Base-by-base conservation (phyloP, 2,113 vertebrate genomes). In the Labeo catla region DNA sequence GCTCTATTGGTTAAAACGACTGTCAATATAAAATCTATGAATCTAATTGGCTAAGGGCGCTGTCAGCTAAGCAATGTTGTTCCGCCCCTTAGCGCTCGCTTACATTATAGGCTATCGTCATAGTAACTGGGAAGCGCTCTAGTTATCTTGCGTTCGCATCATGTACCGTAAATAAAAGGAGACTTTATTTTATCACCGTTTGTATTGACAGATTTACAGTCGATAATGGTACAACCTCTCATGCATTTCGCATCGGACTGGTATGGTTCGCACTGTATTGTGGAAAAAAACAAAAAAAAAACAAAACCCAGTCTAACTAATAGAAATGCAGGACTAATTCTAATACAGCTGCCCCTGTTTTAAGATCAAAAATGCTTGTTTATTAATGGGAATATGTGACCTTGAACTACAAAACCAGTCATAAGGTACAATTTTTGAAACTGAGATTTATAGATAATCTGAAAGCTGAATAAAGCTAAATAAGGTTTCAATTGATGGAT, bases 101-200 rank as follows among this genome's bases (percentile, higher is more conserved):
- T 50, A 34, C 23, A 36, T 49, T 82, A 11, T 19, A 19, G 47
- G 28, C 10, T 21, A 23, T 83, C 65, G 81, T 70, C 81, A 83
- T 83, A 83, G 81, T 65, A 83, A 83, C 81, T 36, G 65, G n/a
- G 63, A 54, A 52, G 65, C 81, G 49, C 47, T 50, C 4, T 52
- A 1, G 10, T 49, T 74, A 13, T 50, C 43, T 23, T 50, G 45
- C 6, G n/a, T 76, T 65, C n/a, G 39, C n/a, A 34, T 47, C 78
- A 47, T n/a, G 16, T 63, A 63, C 23, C 19, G 28, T n/a, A 15
- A 45, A 28, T 49, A 49, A 19, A 49, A 11, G 19, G 12, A 21
- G 2, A 39, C 8, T 52, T 77, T 52, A 8, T 57, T 78, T 39
- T 21, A 28, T 76, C 1, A n/a, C 36, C 15, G 19, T 45, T n/a